A percentile compares a stretch with the other conserved stretches of the same genome.
These are phyloP conservation scores for Halcyon leucocephala DNA, from an alignment of 2,797 vertebrate species.

Conservation along the genomic window DNA sequence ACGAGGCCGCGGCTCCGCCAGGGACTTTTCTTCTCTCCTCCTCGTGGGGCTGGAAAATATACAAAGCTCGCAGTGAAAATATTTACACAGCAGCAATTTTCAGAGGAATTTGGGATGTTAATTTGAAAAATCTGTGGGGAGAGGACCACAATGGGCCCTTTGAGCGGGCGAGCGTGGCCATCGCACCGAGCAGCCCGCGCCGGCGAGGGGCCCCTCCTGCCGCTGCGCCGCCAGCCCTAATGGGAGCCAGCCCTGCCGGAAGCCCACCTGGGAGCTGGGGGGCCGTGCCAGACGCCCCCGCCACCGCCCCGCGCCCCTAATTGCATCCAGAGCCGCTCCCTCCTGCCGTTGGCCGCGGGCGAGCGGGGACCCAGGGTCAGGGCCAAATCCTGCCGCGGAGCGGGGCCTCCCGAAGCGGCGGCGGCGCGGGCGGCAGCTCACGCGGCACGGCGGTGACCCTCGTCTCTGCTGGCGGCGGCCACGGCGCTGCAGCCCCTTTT, in stretches of 20 bases:
- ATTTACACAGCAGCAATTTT: slow-evolving; percentile 83
- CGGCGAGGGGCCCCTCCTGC: slow-evolving; percentile 35
- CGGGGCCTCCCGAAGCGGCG: not conserved
- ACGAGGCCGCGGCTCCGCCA: not conserved
- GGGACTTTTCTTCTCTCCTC: slow-evolving; percentile 33
- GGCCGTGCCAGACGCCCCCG: not conserved
- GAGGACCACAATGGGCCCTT: slow-evolving; percentile 83
- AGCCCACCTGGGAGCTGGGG: slow-evolving; percentile 68
- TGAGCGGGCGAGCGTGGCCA: slow-evolving; percentile 67
- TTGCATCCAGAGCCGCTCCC: slow-evolving; percentile 70
- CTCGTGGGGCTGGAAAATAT: slow-evolving; percentile 69
- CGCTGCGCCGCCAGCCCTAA: slow-evolving; percentile 37
- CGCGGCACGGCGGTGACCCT: slow-evolving; percentile 9
- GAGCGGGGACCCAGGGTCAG: slow-evolving; percentile 1
- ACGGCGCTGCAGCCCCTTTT: not conserved
- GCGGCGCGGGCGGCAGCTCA: not conserved
- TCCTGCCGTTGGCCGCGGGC: not conserved
- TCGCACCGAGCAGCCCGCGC: slow-evolving; percentile 21
- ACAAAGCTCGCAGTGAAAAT: slow-evolving; percentile 77
- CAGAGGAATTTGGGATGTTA: slow-evolving; percentile 73
- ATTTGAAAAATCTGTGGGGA: slow-evolving; percentile 76
- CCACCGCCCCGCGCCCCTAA: slow-evolving; percentile 7
- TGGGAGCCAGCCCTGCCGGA: slow-evolving; percentile 71
- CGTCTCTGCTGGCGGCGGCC: not conserved
- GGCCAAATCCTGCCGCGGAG: not conserved